Evolutionary conservation across 2,113 vertebrate genomes (phyloP).

Genomic region (Protobothrops flavoviridis): DNA sequence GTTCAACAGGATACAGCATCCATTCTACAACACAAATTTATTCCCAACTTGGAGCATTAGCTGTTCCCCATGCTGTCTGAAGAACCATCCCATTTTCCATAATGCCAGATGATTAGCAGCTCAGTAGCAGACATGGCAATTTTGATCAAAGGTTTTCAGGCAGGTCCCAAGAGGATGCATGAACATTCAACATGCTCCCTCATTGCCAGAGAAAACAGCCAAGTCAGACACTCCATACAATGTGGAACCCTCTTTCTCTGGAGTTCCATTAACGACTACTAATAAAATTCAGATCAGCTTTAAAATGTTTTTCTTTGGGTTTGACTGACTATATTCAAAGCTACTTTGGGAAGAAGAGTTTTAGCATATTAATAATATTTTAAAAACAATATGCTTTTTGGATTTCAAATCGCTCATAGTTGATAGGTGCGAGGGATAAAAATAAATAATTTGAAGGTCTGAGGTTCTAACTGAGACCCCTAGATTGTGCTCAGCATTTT

Average conservation of each 20-base stretch:
- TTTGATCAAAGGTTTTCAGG: not conserved
- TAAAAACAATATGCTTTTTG: not conserved
- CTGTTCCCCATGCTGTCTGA: not conserved
- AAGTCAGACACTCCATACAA: not conserved
- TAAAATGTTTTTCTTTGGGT: not conserved
- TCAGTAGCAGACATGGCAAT: not conserved
- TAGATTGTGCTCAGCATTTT: not conserved
- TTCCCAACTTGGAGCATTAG: not conserved
- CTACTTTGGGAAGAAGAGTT: not conserved
- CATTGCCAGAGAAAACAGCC: not conserved
- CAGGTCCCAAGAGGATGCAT: not conserved
- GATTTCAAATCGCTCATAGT: not conserved
- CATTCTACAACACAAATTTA: not conserved
- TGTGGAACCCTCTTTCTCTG: not conserved
- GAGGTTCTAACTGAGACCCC: not conserved
- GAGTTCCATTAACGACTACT: not conserved
- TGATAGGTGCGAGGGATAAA: not conserved
- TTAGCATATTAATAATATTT: not conserved
- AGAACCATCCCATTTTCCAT: not conserved
- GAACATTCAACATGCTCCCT: not conserved
- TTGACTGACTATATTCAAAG: not conserved
- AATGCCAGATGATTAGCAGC: not conserved
- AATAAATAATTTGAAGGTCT: not conserved
- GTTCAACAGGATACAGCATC: not conserved
- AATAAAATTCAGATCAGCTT: not conserved